Evolutionary conservation across 2,113 vertebrate species (phyloP).

Genomic region (Pristiophorus japonicus): DNA sequence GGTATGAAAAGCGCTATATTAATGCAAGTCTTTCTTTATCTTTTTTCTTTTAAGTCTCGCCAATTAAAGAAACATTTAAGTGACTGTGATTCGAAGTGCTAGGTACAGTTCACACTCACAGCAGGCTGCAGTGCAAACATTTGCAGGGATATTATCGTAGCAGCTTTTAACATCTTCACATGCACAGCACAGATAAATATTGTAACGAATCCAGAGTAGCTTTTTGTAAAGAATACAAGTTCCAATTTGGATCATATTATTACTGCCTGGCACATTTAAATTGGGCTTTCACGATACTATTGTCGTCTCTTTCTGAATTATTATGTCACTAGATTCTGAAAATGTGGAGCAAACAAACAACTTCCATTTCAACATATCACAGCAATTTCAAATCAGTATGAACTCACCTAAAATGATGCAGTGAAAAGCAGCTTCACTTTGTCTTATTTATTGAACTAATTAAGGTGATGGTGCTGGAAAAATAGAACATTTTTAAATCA

Average conservation of each 20-base stretch:
- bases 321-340: neutral
- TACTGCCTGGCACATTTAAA: constrained; percentile 2
- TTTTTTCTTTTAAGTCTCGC: neutral
- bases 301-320: neutral
- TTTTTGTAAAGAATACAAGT: neutral
- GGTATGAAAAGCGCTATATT: neutral
- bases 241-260: neutral
- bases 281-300: neutral
- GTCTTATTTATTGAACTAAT: neutral
- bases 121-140: neutral
- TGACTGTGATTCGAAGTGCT: neutral
- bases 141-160: neutral
- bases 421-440: neutral
- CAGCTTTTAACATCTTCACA: neutral
- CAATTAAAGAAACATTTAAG: neutral
- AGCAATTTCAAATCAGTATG: too few relatives aligned
- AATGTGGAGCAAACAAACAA: neutral
- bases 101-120: neutral
- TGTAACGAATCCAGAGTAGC: neutral
- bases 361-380: neutral
- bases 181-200: neutral
- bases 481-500: neutral
- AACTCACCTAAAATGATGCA: neutral
- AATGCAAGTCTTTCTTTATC: neutral
- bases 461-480: neutral